These are phyloP conservation scores for Selene dorsalis DNA, from an alignment of 2,797 vertebrate genomes.

Conservation along the genomic window DNA sequence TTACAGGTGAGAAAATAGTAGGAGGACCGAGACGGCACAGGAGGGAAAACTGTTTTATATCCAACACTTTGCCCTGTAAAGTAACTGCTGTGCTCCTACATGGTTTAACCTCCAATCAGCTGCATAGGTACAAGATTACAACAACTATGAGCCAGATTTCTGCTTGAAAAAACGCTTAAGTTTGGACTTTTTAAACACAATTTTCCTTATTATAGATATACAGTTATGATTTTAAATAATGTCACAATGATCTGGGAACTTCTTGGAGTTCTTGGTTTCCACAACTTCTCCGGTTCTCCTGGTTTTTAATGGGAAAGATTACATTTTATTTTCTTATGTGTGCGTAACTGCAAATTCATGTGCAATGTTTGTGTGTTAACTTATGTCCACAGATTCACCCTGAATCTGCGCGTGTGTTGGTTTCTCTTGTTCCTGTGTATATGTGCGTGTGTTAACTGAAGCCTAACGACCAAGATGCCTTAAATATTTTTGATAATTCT, in stretches of 20 bases:
- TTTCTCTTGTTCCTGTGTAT: background rate
- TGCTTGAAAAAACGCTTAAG: background rate
- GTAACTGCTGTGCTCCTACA: background rate
- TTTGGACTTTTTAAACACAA: background rate
- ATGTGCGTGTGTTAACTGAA: conserved; percentile 1
- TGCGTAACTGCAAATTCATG: background rate
- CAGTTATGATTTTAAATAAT: background rate
- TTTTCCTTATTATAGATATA: no score
- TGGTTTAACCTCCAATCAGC: background rate
- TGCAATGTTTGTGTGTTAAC: background rate
- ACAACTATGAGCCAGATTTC: background rate
- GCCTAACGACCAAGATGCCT: conserved; percentile 62
- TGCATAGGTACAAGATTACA: background rate
- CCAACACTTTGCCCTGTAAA: background rate
- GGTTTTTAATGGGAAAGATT: background rate
- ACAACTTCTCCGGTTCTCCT: background rate
- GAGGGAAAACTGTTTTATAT: background rate
- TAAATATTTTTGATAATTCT: conserved; percentile 37
- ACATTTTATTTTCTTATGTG: background rate
- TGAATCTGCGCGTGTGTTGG: background rate
- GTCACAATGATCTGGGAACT: background rate
- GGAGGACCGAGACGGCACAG: background rate
- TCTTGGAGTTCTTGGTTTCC: background rate
- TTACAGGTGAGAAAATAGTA: background rate
- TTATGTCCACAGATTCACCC: background rate